Percentiles rank a stretch among this genome's conserved stretches.
Conservation (phyloP, 2,797 vertebrate genomes). For the Rhinophrynus dorsalis region DNA sequence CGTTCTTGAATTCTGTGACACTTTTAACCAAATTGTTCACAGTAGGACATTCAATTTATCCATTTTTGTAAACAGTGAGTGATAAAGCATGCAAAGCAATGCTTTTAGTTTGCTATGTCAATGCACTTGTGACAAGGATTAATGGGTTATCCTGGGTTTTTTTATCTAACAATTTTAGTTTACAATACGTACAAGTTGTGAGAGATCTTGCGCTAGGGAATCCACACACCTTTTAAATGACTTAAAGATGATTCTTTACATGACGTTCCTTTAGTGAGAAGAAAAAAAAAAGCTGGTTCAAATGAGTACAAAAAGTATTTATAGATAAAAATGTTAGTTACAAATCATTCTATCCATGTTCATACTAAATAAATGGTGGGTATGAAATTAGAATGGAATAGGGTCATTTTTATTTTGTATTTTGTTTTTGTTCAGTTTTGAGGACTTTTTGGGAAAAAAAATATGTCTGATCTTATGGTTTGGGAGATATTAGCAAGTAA, state of each 20-base stretch:
- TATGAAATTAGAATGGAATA: too few species aligned
- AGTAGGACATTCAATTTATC: slow-evolving; percentile 38
- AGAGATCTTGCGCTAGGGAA: slow-evolving; percentile 8
- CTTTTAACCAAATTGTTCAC: slow-evolving; percentile 46
- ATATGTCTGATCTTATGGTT: too few species aligned
- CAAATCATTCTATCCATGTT: too few species aligned
- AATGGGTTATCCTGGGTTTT: slow-evolving; percentile 28
- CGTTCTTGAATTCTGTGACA: slow-evolving; percentile 15
- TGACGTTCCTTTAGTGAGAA: slow-evolving; percentile 1
- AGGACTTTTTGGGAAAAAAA: too few species aligned
- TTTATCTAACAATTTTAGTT: slow-evolving; percentile 18
- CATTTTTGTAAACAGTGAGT: slow-evolving; percentile 30
- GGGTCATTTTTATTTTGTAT: too few species aligned
- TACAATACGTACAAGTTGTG: slow-evolving; percentile 13
- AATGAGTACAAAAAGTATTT: too few species aligned
- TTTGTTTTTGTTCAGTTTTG: too few species aligned
- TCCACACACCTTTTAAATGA: background rate
- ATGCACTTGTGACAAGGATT: slow-evolving; percentile 26
- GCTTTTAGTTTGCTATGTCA: slow-evolving; percentile 21
- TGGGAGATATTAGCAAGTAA: too few species aligned
- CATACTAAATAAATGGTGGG: too few species aligned
- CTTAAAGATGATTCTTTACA: background rate
- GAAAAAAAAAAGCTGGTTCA: too few species aligned
- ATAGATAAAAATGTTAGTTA: too few species aligned
- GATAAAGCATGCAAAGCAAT: slow-evolving; percentile 31